Conservation (phyloP, 2,888 invertebrate genomes). For the Aethes cnicana region DNA sequence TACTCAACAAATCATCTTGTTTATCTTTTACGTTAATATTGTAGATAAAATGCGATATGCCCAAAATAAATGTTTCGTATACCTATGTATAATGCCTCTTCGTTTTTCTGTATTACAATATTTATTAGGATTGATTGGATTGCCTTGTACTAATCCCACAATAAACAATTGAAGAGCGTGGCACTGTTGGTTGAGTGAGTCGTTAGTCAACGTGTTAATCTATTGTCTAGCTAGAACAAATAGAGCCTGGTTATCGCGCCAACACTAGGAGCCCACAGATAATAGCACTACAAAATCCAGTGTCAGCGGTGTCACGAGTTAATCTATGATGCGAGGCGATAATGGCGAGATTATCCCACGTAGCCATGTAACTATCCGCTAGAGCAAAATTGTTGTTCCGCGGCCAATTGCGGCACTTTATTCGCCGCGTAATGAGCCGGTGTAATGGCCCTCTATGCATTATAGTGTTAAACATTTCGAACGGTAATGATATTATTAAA, state of each 20-base stretch:
- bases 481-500: slow-evolving; percentile 39
- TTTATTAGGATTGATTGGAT: too few species aligned
- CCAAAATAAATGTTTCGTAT: too few species aligned
- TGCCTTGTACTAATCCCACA: too few species aligned
- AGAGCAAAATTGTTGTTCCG: slow-evolving; percentile 48
- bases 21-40: too few species aligned
- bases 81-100: too few species aligned
- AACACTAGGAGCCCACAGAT: slow-evolving; percentile 30
- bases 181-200: background rate
- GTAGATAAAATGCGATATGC: too few species aligned
- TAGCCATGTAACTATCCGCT: slow-evolving; percentile 51
- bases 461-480: slow-evolving; percentile 48
- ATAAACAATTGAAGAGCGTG: too few species aligned
- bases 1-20: too few species aligned
- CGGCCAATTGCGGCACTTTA: slow-evolving; percentile 54
- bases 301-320: slow-evolving; percentile 38
- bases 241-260: slow-evolving; percentile 26
- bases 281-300: slow-evolving; percentile 36
- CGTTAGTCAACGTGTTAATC: slow-evolving; percentile 8
- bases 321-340: slow-evolving; percentile 43
- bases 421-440: slow-evolving; percentile 47
- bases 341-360: slow-evolving; percentile 51
- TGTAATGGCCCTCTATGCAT: slow-evolving; percentile 47
- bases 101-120: too few species aligned
- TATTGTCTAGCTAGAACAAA: slow-evolving; percentile 6